Percentiles rank a stretch among this genome's conserved stretches.
Evolutionary conservation across 2,797 vertebrate species (phyloP).

Genomic region (Semotilus atromaculatus): DNA sequence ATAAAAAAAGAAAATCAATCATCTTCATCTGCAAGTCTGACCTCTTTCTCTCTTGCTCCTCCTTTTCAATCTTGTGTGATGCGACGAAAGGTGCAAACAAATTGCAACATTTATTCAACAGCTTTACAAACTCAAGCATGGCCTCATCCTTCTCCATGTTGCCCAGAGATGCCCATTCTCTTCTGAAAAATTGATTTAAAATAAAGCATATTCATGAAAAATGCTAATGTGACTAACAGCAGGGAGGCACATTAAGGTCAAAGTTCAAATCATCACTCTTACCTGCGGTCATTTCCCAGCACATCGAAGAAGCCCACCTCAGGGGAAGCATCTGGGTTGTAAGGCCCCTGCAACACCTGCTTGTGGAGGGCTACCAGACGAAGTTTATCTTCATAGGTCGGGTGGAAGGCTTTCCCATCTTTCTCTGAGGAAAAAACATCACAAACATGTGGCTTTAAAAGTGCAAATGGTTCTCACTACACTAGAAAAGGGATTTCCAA

Average conservation of each 20-base stretch:
- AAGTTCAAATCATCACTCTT: slow-evolving; percentile 58
- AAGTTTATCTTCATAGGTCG: slow-evolving; percentile 97
- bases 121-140: slow-evolving; percentile 95
- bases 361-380: slow-evolving; percentile 95
- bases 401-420: slow-evolving; percentile 98
- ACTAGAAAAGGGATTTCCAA: neutral
- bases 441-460: slow-evolving; percentile 3
- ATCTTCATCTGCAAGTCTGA: slow-evolving; percentile 62
- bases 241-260: neutral
- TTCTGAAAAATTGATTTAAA: slow-evolving; percentile 72
- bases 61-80: slow-evolving; percentile 96
- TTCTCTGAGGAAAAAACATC: slow-evolving; percentile 81
- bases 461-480: neutral
- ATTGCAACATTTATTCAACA: slow-evolving; percentile 93
- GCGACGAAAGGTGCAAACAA: slow-evolving; percentile 93
- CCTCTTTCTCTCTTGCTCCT: slow-evolving; percentile 97
- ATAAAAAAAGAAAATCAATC: neutral
- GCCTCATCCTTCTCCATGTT: slow-evolving; percentile 92
- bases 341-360: slow-evolving; percentile 92
- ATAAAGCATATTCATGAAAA: neutral
- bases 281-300: slow-evolving; percentile 97
- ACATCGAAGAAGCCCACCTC: slow-evolving; percentile 99
- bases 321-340: slow-evolving; percentile 93
- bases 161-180: slow-evolving; percentile 94
- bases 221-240: neutral